A percentile compares a stretch with the other conserved stretches of the same genome.
These are phyloP conservation scores for Streptopelia turtur DNA, from an alignment of 2,797 vertebrate genomes.

Conservation along the genomic window DNA sequence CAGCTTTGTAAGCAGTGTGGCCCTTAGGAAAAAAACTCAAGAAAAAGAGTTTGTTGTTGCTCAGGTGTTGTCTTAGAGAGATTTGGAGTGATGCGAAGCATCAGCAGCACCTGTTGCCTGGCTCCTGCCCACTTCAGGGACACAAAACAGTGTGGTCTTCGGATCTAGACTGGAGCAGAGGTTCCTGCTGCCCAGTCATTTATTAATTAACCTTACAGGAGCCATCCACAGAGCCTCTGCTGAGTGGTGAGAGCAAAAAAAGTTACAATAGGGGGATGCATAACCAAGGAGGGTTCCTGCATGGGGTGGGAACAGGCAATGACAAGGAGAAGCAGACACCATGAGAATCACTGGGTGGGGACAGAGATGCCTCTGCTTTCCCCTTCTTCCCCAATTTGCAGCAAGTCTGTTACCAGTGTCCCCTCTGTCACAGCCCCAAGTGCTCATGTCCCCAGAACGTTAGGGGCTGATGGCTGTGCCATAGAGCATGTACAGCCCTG, in stretches of 20 bases:
- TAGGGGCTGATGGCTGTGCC: neutral
- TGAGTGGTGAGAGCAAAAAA: neutral
- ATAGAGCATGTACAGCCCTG: neutral
- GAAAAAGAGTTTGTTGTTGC: neutral
- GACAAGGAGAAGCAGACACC: neutral
- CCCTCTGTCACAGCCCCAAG: accelerated
- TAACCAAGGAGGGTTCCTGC: neutral
- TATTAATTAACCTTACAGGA: neutral
- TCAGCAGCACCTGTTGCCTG: neutral
- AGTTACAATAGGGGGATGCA: no score
- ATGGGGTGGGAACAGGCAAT: neutral
- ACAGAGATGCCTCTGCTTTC: neutral
- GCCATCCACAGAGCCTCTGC: neutral
- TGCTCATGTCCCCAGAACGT: accelerated
- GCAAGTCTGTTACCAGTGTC: neutral
- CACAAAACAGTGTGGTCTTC: neutral
- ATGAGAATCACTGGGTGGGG: neutral
- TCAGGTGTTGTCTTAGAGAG: neutral
- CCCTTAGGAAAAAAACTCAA: neutral
- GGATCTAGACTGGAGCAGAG: accelerated
- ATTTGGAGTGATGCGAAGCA: neutral
- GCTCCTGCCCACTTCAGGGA: neutral
- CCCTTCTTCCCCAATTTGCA: neutral
- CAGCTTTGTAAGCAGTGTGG: neutral
- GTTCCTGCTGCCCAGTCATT: neutral